phyloP scores from a whole-genome alignment of 2,797 vertebrate genomes.

The Sebastes diaconus region DNA sequence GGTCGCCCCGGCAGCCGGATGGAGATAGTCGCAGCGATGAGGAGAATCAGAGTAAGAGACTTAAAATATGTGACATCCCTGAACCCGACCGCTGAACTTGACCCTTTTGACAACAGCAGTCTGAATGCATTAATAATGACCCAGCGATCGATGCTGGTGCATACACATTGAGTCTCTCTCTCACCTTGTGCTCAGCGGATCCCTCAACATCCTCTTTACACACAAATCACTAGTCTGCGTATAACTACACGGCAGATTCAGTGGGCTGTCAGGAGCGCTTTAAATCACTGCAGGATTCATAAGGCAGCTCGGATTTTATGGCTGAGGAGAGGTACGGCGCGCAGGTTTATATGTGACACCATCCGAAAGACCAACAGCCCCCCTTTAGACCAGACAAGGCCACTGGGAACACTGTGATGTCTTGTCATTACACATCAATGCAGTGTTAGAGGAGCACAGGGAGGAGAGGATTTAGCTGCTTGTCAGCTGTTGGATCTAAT shows the following conservation, averaged over 20 bases:
- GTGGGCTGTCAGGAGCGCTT: conserved; percentile 45
- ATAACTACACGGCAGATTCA: conserved; percentile 43
- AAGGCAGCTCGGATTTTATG: conserved; percentile 22
- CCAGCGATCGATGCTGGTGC: not conserved
- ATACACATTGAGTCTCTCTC: not conserved
- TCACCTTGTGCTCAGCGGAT: conserved; percentile 24
- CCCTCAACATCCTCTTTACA: not conserved
- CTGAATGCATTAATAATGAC: not conserved
- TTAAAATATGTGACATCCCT: not conserved
- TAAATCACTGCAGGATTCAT: conserved; percentile 43
- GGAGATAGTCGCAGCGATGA: conserved; percentile 98
- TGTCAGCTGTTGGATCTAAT: conserved; percentile 72
- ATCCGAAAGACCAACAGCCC: not conserved
- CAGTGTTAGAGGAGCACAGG: conserved; percentile 30
- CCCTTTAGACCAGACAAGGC: conserved; percentile 29
- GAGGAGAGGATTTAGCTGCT: conserved; percentile 68
- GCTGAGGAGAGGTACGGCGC: conserved; percentile 2
- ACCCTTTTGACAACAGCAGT: not conserved
- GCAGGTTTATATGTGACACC: conserved; percentile 28
- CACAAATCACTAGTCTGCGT: conserved; percentile 19
- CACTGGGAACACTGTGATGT: not conserved
- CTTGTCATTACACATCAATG: conserved; percentile 30
- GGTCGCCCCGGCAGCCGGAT: conserved; percentile 94
- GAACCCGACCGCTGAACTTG: not conserved
- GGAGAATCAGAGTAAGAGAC: conserved; percentile 92